A percentile compares a stretch with the other conserved stretches of the same genome.
Evolutionary conservation across 2,888 invertebrate genomes (phyloP).

Genomic region (Lasioglossum lativentre): DNA sequence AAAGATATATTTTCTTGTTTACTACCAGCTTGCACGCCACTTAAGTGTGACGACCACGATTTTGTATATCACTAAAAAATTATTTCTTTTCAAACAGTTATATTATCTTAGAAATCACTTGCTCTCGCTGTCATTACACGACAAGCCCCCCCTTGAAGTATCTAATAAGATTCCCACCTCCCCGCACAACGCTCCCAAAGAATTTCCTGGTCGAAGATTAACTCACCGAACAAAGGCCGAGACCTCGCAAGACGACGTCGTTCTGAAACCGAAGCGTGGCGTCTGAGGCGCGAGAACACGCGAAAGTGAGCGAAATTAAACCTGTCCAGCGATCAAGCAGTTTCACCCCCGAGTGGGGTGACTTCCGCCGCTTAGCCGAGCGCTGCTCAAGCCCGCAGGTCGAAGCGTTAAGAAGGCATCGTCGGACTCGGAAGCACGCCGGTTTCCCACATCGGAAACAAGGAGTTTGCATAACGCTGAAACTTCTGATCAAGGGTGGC

Average conservation of each 20-base stretch:
- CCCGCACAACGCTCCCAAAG: not conserved
- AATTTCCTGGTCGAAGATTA: not conserved
- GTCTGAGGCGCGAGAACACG: not conserved
- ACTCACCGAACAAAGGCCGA: not conserved
- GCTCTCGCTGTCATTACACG: no score
- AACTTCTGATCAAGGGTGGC: constrained; percentile 65
- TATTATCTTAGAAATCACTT: not conserved
- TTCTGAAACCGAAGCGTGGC: not conserved
- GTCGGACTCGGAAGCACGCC: constrained; percentile 35
- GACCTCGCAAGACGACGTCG: not conserved
- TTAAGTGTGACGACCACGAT: no score
- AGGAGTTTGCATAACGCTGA: constrained; percentile 66
- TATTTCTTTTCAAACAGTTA: no score
- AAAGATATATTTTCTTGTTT: no score
- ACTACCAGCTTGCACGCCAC: no score
- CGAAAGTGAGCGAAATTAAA: constrained; percentile 38
- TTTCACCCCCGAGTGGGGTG: not conserved
- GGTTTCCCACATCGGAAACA: constrained; percentile 57
- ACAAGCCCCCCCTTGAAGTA: not conserved
- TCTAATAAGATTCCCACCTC: not conserved
- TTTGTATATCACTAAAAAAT: no score
- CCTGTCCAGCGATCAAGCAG: constrained; percentile 28
- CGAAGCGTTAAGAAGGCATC: constrained; percentile 50
- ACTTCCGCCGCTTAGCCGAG: not conserved
- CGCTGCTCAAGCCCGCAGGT: not conserved